phyloP scores from a whole-genome alignment of 2,888 invertebrate species.

The Diplazon laetatorius region DNA sequence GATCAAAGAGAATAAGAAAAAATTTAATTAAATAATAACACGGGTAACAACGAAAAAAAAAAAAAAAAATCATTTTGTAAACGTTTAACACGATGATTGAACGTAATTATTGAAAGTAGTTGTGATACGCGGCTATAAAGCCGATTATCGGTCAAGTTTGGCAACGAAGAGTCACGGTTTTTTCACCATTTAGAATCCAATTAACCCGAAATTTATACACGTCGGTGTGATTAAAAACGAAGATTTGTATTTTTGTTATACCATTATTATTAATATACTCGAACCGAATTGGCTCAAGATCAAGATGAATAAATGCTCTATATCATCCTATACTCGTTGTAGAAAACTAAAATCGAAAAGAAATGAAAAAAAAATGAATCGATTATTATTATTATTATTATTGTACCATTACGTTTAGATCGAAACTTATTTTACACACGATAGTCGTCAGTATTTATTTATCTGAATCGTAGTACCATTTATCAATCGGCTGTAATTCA shows the following conservation, averaged over 20 bases:
- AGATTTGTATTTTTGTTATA: constrained; percentile 60
- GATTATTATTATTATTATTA: constrained; percentile 39
- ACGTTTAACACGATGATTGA: too few species aligned
- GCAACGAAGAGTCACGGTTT: constrained; percentile 38
- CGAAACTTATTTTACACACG: constrained; percentile 60
- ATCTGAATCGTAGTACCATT: constrained; percentile 19
- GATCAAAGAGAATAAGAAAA: too few species aligned
- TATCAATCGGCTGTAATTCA: constrained; percentile 10
- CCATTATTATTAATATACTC: constrained; percentile 36
- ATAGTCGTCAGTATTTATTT: constrained; percentile 61
- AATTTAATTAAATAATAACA: too few species aligned
- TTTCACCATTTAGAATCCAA: too few species aligned
- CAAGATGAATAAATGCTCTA: constrained; percentile 50
- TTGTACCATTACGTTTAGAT: constrained; percentile 55
- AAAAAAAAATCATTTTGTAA: constrained; percentile 34
- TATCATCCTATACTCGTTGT: constrained; percentile 26
- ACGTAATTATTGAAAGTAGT: constrained; percentile 63
- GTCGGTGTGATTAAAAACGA: constrained; percentile 46
- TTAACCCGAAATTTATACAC: constrained; percentile 23
- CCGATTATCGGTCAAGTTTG: constrained; percentile 14
- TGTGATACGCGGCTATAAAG: constrained; percentile 5
- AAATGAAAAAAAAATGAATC: background rate
- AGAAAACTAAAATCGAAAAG: constrained; percentile 20
- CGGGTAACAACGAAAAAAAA: constrained; percentile 4
- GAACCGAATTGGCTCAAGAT: constrained; percentile 55